phyloP scores from a whole-genome alignment of 2,888 invertebrate genomes.

The Adineta ricciae region DNA sequence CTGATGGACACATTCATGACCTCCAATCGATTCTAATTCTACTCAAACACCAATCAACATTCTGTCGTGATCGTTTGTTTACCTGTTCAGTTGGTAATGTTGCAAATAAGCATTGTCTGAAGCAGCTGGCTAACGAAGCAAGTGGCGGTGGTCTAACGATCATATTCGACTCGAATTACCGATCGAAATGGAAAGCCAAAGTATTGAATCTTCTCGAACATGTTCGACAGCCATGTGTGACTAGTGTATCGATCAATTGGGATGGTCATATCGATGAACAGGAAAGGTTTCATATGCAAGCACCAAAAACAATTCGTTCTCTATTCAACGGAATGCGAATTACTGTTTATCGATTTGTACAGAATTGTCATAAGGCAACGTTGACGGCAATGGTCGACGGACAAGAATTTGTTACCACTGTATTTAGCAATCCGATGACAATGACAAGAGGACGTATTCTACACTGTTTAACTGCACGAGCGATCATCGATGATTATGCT shows the following conservation, averaged over 20 bases:
- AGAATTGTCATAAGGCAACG: constrained; percentile 48
- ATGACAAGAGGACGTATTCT: constrained; percentile 46
- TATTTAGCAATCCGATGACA: constrained; percentile 44
- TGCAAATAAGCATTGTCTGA: constrained; percentile 28
- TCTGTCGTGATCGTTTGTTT: constrained; percentile 32
- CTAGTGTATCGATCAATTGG: constrained; percentile 45
- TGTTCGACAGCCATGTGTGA: constrained; percentile 43
- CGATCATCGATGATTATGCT: constrained; percentile 49
- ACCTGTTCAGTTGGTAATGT: constrained; percentile 28
- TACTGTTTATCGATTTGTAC: constrained; percentile 46
- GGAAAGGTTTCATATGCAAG: constrained; percentile 33
- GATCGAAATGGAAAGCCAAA: constrained; percentile 24
- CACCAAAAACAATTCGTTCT: constrained; percentile 44
- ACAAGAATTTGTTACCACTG: constrained; percentile 44
- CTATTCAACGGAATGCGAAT: constrained; percentile 47
- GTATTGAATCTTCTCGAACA: constrained; percentile 42
- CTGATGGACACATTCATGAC: not conserved
- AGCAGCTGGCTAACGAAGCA: constrained; percentile 1
- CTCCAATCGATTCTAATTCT: not conserved
- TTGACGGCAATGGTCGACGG: constrained; percentile 44
- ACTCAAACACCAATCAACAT: not conserved
- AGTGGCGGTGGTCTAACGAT: not conserved
- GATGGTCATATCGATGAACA: constrained; percentile 32
- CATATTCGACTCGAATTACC: constrained; percentile 1
- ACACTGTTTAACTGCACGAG: constrained; percentile 46